Percentiles rank a stretch among this genome's conserved stretches.
Evolutionary conservation across 2,113 vertebrate species (phyloP).

Genomic region (Syrrhaptes paradoxus): DNA sequence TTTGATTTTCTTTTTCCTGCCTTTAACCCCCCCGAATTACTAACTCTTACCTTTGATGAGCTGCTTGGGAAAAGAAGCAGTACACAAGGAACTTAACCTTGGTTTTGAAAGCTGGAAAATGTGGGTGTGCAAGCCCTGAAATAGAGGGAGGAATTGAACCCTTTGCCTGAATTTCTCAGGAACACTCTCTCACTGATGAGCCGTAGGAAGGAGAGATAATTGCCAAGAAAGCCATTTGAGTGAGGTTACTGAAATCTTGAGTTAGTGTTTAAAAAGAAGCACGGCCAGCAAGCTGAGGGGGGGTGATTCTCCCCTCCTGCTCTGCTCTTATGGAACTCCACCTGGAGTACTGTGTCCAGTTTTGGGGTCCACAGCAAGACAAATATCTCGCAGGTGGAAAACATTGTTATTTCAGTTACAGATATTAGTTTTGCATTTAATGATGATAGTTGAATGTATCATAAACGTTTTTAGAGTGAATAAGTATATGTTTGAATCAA

Average conservation of each 20-base stretch:
- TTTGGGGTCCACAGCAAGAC: neutral
- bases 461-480: neutral
- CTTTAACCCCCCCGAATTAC: neutral
- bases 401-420: neutral
- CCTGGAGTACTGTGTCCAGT: too few relatives aligned
- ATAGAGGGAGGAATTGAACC: neutral
- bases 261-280: neutral
- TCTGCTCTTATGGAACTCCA: neutral
- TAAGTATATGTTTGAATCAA: neutral
- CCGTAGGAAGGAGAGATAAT: neutral
- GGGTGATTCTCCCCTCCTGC: neutral
- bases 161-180: neutral
- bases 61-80: neutral
- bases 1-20: neutral
- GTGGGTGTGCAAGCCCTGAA: neutral
- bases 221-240: neutral
- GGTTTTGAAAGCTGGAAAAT: neutral
- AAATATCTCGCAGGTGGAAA: neutral
- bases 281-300: accelerated
- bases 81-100: neutral
- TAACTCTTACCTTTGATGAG: neutral
- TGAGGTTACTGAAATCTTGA: neutral
- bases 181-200: accelerated
- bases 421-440: neutral
- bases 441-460: neutral